Evolutionary conservation across 2,888 invertebrate genomes (phyloP), one percentile per base, ranked within the genome.

Genomic region (Volucella zonaria): DNA sequence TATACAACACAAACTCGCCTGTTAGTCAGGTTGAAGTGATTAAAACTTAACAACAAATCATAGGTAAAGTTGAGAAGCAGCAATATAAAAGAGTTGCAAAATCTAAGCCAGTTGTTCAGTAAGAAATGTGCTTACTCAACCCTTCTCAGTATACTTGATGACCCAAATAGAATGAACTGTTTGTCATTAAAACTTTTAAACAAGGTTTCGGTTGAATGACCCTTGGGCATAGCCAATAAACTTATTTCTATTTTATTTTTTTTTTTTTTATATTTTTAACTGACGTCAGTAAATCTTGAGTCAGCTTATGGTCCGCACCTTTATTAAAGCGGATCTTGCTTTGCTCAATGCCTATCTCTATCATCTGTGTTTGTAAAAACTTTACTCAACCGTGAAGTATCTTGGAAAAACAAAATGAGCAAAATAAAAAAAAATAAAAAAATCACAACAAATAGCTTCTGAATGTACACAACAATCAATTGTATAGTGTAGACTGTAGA

Each of bases 181-280:
- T 49, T 23, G 61, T 49, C 23, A 58, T 62, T 31, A 45, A 62
- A 49, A 40, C 74, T 75, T 64, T 74, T 54, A 14, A 74, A 64
- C 47, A 40, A 58, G 56, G 77, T 64, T 71, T 64, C 62, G 64
- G 77, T 71, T 78, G 77, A 70, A 64, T 78, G 71, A 78, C 61
- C 77, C 56, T 70, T 70, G 6, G 40, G 8, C 9, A 38, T 31
- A 59, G 40, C 31, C 38, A 75, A 67, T 52, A 67, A 31, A 6
- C 31, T 31, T 23, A 23, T 23, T 18, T 18, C 18, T 23, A 23
- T 23, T 3, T 6, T 31, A 6, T 6, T 31, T 31, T 31, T 31
- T 31, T 31, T 23, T 2, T 23, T 23, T 23, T 4, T 23, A 0
- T 23, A 3, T 4, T 23, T 31, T 31, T 31, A 31, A 31, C 31